phyloP scores from a whole-genome alignment of 2,113 vertebrate species.

The Heterochromis multidens region DNA sequence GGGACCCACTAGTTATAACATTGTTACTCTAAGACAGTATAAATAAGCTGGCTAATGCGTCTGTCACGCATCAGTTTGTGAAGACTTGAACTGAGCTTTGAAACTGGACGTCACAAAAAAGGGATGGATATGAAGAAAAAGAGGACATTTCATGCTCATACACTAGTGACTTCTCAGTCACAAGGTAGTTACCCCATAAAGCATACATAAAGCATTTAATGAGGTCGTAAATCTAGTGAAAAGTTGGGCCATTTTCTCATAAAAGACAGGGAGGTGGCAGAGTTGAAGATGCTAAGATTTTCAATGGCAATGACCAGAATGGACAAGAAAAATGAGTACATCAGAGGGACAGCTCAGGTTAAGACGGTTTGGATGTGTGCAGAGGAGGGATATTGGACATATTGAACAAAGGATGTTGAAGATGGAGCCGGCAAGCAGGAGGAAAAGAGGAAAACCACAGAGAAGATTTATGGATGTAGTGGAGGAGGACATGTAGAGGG shows the following conservation, averaged over 20 bases:
- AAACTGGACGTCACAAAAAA: background rate
- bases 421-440: background rate
- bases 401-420: background rate
- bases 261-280: background rate
- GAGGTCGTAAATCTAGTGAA: background rate
- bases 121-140: background rate
- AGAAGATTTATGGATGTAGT: accelerated
- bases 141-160: accelerated
- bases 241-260: background rate
- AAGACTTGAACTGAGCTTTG: background rate
- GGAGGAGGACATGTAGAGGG: accelerated
- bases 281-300: no score
- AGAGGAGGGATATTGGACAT: background rate
- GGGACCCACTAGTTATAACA: background rate
- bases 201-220: background rate
- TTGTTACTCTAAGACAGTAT: background rate
- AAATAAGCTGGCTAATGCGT: background rate
- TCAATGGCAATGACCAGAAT: no score
- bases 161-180: background rate
- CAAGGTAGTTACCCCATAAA: background rate
- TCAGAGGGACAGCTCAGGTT: background rate
- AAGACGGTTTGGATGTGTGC: no score
- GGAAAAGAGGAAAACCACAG: background rate
- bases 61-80: background rate
- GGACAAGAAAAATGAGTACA: no score